Base-by-base conservation (phyloP, 1,140 invertebrate genomes). In the Lethrus apterus region DNA sequence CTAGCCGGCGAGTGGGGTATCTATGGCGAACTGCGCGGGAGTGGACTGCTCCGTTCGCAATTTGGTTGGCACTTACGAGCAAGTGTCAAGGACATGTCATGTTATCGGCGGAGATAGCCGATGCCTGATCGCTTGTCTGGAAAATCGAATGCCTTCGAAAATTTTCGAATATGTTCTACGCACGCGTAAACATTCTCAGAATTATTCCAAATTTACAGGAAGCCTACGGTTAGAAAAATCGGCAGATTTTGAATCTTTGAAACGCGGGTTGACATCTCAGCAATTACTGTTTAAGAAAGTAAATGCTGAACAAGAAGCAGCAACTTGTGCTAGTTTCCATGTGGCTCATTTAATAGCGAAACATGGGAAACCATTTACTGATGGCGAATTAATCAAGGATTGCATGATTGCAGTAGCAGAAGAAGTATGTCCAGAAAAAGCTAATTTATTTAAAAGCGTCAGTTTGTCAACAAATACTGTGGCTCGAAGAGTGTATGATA, bases 351-450 rank as follows among this genome's bases (percentile, higher is more conserved):
- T 38, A 50, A 50, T 50, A 8, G 64, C 56, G 48, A 63, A 63
- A 47, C 35, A 50, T 56, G 49, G 54, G 36, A 62, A 62, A 50
- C 52, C 54, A 48, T 64, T 64, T 54, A 56, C 57, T 41, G 58
- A 63, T 45, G 60, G 55, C 21, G 56, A 66, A 58, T 33, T 62
- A 32, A 44, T 63, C 36, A 64, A 65, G 58, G 34, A 55, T 23
- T 62, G 60, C 35, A 23, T 61, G 51, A 61, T 56, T 35, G 50
- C 56, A 52, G 60, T 59, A 47, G 60, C 49, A 31, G 52, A 64
- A 56, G 47, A 60, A 55, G 52, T 65, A 20, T 61, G 57, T 55
- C 58, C 60, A 11, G 55, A 61, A 54, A 55, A 8, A 14, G 32
- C 15, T 2, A 34, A 34, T 13, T 34, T 34, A 34, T 34, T 34